phyloP scores from a whole-genome alignment of 2,888 invertebrate species.

The Folsomia candida region DNA sequence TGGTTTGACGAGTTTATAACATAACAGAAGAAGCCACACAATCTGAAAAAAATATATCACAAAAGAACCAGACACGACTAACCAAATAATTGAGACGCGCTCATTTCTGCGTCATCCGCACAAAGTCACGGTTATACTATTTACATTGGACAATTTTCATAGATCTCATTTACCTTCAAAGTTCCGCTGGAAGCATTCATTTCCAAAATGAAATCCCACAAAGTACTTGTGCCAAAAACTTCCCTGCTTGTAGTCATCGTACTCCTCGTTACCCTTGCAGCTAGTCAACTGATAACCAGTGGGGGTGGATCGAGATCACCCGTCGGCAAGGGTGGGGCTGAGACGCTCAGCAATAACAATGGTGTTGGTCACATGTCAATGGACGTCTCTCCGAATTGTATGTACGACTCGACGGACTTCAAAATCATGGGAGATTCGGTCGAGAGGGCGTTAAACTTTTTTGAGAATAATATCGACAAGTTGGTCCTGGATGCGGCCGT shows the following conservation, averaged over 20 bases:
- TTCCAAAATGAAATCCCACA: neutral
- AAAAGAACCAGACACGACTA: neutral
- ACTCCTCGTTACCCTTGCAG: neutral
- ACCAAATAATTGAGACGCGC: neutral
- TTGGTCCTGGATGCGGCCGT: conserved; percentile 44
- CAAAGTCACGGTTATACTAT: too few species aligned
- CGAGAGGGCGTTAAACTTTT: conserved; percentile 22
- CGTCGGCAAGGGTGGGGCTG: neutral
- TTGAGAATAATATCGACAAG: conserved; percentile 18
- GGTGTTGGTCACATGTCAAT: neutral
- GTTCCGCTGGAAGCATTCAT: too few species aligned
- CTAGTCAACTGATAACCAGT: neutral
- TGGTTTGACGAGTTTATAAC: neutral
- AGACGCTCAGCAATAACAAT: neutral
- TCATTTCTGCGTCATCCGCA: neutral
- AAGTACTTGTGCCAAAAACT: neutral
- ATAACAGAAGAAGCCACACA: neutral
- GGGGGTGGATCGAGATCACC: neutral
- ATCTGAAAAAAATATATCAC: neutral
- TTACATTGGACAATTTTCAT: too few species aligned
- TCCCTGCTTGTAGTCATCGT: neutral
- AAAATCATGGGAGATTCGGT: conserved; percentile 12
- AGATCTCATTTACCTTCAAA: too few species aligned
- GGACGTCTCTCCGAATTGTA: conserved; percentile 13
- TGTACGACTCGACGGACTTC: conserved; percentile 15